A percentile compares a stretch with the other conserved stretches of the same genome.
These are phyloP conservation scores for Pelobates cultripes DNA, from an alignment of 2,797 vertebrate species.

Conservation along the genomic window DNA sequence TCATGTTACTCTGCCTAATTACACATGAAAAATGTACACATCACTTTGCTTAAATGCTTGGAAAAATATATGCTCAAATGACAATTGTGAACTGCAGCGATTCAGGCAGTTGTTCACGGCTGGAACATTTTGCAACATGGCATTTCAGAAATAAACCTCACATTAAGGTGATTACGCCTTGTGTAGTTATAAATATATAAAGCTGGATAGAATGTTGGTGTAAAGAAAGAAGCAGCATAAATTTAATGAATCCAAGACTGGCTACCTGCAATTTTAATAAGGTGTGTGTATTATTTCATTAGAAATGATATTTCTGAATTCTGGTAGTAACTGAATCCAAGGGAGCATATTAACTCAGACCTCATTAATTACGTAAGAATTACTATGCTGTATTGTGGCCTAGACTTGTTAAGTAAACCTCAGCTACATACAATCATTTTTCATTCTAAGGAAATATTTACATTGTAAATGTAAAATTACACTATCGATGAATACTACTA, in stretches of 20 bases:
- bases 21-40: conserved; percentile 82
- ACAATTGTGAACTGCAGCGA: conserved; percentile 57
- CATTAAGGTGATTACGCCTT: not conserved
- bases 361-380: not conserved
- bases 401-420: too few species aligned
- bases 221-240: not conserved
- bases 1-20: conserved; percentile 87
- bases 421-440: too few species aligned
- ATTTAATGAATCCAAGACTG: not conserved
- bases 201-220: not conserved
- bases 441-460: too few species aligned
- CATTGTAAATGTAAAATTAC: too few species aligned
- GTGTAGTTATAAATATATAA: not conserved
- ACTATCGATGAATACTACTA: too few species aligned
- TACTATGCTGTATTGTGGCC: too few species aligned
- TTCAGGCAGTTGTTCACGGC: conserved; percentile 46
- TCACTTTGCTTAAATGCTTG: conserved; percentile 67
- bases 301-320: not conserved
- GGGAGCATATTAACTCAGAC: not conserved
- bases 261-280: not conserved
- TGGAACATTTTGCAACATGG: conserved; percentile 56
- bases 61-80: conserved; percentile 72
- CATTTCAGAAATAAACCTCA: not conserved
- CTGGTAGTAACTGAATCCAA: not conserved
- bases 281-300: not conserved